phyloP scores from a whole-genome alignment of 2,113 vertebrate species.

The Callocephalon fimbriatum region DNA sequence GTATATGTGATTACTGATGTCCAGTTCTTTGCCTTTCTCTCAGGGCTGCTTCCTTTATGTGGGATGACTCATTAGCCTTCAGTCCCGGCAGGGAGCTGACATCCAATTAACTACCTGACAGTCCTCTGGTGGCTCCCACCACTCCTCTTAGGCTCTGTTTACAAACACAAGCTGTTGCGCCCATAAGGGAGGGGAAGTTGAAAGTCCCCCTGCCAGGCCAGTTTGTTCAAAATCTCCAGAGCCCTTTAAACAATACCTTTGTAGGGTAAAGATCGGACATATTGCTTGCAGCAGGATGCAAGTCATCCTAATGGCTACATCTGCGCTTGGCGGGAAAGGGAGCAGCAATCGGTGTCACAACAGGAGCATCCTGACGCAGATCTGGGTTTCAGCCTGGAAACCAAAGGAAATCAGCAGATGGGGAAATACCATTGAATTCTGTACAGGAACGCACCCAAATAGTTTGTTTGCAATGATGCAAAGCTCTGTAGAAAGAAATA shows the following conservation, averaged over 20 bases:
- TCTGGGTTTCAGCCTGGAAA: neutral
- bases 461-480: neutral
- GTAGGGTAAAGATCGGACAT: slow-evolving; percentile 62
- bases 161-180: slow-evolving; percentile 82
- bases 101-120: slow-evolving; percentile 83
- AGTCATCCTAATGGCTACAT: slow-evolving; percentile 56
- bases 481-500: neutral
- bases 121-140: slow-evolving; percentile 72
- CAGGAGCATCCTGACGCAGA: fast-evolving
- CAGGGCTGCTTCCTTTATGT: slow-evolving; percentile 4
- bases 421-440: neutral
- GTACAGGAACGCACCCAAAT: neutral
- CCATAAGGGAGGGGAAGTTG: slow-evolving; percentile 66
- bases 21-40: slow-evolving; percentile 55
- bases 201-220: slow-evolving; percentile 76
- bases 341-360: neutral
- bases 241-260: slow-evolving; percentile 74
- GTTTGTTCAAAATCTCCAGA: slow-evolving; percentile 75
- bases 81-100: slow-evolving; percentile 74
- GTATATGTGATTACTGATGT: slow-evolving; percentile 60
- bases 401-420: neutral
- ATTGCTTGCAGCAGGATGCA: slow-evolving; percentile 70
- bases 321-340: slow-evolving; percentile 38
- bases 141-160: slow-evolving; percentile 80
- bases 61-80: slow-evolving; percentile 78